Evolutionary conservation across 2,113 vertebrate species (phyloP), one percentile per base, ranked within the genome.

Genomic region (Gallinago paraguaiae): DNA sequence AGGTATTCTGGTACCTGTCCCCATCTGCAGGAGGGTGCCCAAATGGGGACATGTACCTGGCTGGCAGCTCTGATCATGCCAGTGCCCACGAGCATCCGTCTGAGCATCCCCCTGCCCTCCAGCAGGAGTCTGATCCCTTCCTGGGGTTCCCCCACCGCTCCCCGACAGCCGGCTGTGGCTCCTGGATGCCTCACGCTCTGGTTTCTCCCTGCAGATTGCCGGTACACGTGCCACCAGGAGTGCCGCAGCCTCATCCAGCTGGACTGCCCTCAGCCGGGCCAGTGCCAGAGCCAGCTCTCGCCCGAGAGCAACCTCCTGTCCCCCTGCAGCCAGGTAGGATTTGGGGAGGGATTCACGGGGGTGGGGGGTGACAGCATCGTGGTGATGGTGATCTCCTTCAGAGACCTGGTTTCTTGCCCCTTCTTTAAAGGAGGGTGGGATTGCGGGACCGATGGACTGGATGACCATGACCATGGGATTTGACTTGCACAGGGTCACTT

Each of bases 171-270:
- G 30, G 2, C 20, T 3, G 27, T 7, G 8, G 46, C 15, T 43
- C 63, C 5, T 1, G 6, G 41, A 35, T 28, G 24, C 88, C 83
- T 92, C 7, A 74, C 57, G 20, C 43, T 79, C 59, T 92, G n/a
- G 15, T 69, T 88, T 56, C 65, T 93, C 48, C 94, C 77, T 98
- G 54, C 94, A 97, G 99, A 99, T 94, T 99, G 99, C 97, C 98
- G 98, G 65, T 99, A 99, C 97, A 99, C 99, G 54, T 99, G 99
- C 81, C 99, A 99, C 95, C 98, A 98, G 70, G 98, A 99, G 65
- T 99, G 99, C 96, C 96, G 97, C 94, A 96, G 92, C 87, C 98
- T 98, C 80, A 98, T 99, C 91, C 99, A 98, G 95, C 98, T 99
- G 92, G 99, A 99, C 91, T 99, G 99, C 94, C 98, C 98, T 95